phyloP scores from a whole-genome alignment of 2,113 vertebrate species.

The Spilogale gracilis region DNA sequence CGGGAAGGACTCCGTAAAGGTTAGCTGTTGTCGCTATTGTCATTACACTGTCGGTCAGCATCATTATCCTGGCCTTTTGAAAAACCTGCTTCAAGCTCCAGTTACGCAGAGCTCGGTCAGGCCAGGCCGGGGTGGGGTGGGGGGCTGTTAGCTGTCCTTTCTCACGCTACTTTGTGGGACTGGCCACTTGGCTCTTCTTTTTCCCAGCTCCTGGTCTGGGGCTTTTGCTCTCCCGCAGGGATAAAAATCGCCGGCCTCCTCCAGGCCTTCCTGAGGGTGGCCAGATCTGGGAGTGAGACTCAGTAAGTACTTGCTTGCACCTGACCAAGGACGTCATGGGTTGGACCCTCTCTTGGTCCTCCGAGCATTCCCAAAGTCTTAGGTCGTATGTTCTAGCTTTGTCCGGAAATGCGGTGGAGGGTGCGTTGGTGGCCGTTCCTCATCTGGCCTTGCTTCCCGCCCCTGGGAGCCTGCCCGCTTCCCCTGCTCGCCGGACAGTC shows the following conservation, averaged over 20 bases:
- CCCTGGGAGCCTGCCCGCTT: fast-evolving
- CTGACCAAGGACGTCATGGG: not conserved
- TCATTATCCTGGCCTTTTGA: not conserved
- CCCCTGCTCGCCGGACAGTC: not conserved
- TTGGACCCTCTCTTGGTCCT: not conserved
- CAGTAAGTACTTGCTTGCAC: not conserved
- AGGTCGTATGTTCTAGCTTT: not conserved
- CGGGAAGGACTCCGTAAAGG: not conserved
- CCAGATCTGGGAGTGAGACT: not conserved
- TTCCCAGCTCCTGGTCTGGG: not conserved
- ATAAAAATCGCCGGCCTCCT: not conserved
- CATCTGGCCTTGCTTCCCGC: not conserved
- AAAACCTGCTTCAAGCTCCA: not conserved
- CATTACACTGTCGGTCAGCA: not conserved
- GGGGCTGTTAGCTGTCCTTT: not conserved
- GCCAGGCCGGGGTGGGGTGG: too few relatives aligned
- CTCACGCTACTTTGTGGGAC: not conserved
- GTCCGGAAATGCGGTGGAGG: not conserved
- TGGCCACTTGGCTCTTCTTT: not conserved
- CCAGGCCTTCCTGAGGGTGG: not conserved
- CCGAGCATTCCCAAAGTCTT: not conserved
- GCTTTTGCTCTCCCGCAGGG: not conserved
- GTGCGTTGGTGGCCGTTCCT: not conserved
- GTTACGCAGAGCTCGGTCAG: not conserved
- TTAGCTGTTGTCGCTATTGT: not conserved